A percentile compares a stretch with the other conserved stretches of the same genome.
Evolutionary conservation across 2,888 invertebrate species (phyloP).

Genomic region (Hybos culiciformis): DNA sequence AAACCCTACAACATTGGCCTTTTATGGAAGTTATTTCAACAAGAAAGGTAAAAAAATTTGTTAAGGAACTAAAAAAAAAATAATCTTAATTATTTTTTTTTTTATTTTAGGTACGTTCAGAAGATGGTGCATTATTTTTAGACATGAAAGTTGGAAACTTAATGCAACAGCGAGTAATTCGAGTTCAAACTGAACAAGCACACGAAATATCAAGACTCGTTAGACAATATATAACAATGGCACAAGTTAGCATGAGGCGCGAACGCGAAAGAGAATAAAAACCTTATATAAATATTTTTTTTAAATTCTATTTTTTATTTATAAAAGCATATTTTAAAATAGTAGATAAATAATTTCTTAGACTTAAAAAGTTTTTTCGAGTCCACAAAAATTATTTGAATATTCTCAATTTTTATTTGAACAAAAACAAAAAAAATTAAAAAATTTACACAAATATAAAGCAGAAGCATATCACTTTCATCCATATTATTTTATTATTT

Average conservation of each 20-base stretch:
- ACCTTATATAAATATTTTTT: neutral
- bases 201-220: slow-evolving; percentile 94
- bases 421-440: too few relatives aligned
- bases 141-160: slow-evolving; percentile 96
- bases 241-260: slow-evolving; percentile 42
- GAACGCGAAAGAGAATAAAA: slow-evolving; percentile 20
- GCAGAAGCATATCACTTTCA: too few relatives aligned
- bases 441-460: too few relatives aligned
- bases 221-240: slow-evolving; percentile 90
- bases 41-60: slow-evolving; percentile 48
- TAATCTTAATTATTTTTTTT: neutral
- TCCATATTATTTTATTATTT: too few relatives aligned
- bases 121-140: slow-evolving; percentile 80
- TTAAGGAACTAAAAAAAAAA: neutral
- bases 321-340: neutral
- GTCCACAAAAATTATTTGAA: too few relatives aligned
- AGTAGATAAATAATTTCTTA: too few relatives aligned
- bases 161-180: slow-evolving; percentile 87
- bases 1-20: slow-evolving; percentile 83
- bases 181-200: slow-evolving; percentile 94
- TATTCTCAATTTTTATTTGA: too few relatives aligned
- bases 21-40: slow-evolving; percentile 94
- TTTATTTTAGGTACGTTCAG: slow-evolving; percentile 53
- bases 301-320: neutral
- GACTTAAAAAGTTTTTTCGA: too few relatives aligned